Base-by-base conservation (phyloP, 2,888 invertebrate genomes). In the Cheilosia vulpina region DNA sequence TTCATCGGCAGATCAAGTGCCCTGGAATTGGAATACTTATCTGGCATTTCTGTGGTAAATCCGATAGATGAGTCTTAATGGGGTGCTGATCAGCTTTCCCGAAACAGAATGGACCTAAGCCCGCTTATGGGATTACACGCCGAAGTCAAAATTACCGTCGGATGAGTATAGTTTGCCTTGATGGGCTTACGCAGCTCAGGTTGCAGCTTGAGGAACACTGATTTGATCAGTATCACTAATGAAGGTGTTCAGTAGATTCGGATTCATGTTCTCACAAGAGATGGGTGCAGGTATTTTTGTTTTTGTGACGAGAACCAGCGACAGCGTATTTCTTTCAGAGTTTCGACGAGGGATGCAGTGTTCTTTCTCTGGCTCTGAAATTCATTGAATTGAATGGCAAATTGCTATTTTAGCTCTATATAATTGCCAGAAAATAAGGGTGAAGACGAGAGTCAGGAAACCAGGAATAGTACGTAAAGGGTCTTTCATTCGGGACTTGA, bases 1-100 rank as follows among this genome's bases (percentile, higher is more conserved):
- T 85, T 63, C 71, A 85, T 85, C 85, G 80, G 80, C 57, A 76
- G 55, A 81, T 77, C 80, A 85, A 85, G 81, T 85, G 81, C 55
- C 62, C 45, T 57, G 50, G 58, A 69, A 80, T 85, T 76, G 68
- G 66, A 45, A 57, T 71, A 58, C 81, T 85, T 72, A 85, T 85
- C 85, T 81, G 66, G 47, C 68, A 72, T 72, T 85, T 85, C 81
- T 62, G 38, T 68, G 85, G 27, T 85, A 85, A 85, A 72, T 65
- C 68, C 63, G 69, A 69, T 71, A 50, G 55, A 69, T 71, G 78
- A 34, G 63, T 6, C 53, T 47, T 85, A 81, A 81, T 72, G 69
- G 63, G 76, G 38, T 75, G 52, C 43, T n/a, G 73, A 57, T 21
- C 79, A 65, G 68, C 76, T 65, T 45, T 63, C 58, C 19, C n/a